Base-by-base conservation (phyloP, 2,888 invertebrate genomes). In the Heterodera filipjevi region DNA sequence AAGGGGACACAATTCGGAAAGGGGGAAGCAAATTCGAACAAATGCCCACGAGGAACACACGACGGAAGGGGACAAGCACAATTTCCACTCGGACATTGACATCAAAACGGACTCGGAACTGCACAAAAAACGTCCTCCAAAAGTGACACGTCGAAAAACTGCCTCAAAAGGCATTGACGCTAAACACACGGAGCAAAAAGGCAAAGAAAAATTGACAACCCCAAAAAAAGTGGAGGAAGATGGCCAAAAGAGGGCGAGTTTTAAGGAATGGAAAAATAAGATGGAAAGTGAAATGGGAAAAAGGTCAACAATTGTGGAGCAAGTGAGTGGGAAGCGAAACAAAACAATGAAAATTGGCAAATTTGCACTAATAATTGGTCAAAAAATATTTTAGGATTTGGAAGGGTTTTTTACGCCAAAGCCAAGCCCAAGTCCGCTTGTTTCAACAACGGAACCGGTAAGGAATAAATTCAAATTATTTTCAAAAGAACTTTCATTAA, bases 101-200 rank as follows among this genome's bases (percentile, higher is more conserved):
- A 59, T 59, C 59, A 59, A n/a, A 27, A 59, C 59, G 59, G 59
- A 59, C 22, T 59, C 59, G 59, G 59, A 59, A 59, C 27, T 59
- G 59, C 27, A 27, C n/a, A 59, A 59, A 27, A 59, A 59, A 59
- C n/a, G 12, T 3, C 59, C 6, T 2, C 59, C 3, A 10, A n/a
- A 59, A 6, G n/a, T 22, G n/a, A 22, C 27, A 59, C 59, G 10
- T 5, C 59, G n/a, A 6, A 8, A 6, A n/a, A n/a, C 19, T 6
- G 3, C 59, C 6, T 59, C n/a, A 22, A 12, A 8, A 59, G 22
- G 14, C 3, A 49, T 59, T 27, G 59, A 6, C 59, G 27, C 5
- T 27, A 59, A 59, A 59, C n/a, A n/a, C 59, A n/a, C 27, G 5
- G n/a, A n/a, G 16, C 46, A 5, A 49, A 49, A 49, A 49, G 46